Evolutionary conservation across 1,140 invertebrate genomes (phyloP).

Genomic region (Brachionus rubens): DNA sequence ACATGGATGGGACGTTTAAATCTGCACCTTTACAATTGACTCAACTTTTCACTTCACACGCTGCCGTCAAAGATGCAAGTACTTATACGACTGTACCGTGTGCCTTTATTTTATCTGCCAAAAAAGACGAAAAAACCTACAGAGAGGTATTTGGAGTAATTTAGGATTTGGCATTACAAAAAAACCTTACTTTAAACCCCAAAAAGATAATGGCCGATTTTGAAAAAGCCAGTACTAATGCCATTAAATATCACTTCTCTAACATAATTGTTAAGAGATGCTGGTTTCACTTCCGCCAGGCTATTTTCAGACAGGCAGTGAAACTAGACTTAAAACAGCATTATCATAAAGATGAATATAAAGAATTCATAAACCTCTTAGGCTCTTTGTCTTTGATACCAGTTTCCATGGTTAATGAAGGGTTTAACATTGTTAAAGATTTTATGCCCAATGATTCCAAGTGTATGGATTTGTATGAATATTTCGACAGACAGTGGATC

Average conservation of each 20-base stretch:
- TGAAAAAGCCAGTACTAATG: neutral
- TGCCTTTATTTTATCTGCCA: neutral
- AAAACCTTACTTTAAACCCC: neutral
- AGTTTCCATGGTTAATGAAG: neutral
- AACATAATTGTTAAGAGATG: neutral
- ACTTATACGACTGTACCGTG: neutral
- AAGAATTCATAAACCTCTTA: neutral
- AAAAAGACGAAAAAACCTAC: neutral
- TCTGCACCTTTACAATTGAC: neutral
- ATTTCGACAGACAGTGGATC: neutral
- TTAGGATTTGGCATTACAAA: neutral
- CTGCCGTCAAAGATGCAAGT: neutral
- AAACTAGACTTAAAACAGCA: neutral
- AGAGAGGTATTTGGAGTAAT: neutral
- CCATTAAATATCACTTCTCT: neutral
- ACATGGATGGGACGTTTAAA: constrained; percentile 13
- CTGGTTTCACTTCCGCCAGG: neutral
- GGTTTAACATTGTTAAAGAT: neutral
- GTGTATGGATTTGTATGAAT: neutral
- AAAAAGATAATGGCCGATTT: neutral
- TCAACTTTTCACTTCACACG: constrained; percentile 4
- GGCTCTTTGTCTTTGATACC: neutral
- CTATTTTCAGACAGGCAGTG: neutral
- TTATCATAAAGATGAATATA: neutral
- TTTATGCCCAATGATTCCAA: constrained; percentile 2